Evolutionary conservation across 2,113 vertebrate genomes (phyloP).

Genomic region (Oreochromis spilurus): DNA sequence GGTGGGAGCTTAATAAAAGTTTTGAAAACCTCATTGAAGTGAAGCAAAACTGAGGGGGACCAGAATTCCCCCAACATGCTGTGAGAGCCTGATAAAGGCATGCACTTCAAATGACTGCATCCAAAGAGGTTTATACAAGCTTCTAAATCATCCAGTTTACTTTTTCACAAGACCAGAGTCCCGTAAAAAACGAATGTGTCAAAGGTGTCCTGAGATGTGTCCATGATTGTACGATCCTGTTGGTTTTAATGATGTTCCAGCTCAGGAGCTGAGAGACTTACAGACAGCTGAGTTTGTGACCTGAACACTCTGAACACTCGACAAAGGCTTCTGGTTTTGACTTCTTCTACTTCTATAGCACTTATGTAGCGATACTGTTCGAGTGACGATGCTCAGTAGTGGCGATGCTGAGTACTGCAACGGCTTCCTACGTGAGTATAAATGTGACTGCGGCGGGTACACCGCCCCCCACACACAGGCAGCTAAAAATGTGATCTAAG

Average conservation of each 20-base stretch:
- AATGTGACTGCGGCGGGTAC: neutral
- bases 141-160: neutral
- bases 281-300: neutral
- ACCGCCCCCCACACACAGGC: neutral
- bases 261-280: neutral
- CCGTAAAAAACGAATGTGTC: neutral
- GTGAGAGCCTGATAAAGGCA: neutral
- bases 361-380: neutral
- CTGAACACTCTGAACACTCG: neutral
- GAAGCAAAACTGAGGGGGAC: neutral
- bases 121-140: neutral
- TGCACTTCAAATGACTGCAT: neutral
- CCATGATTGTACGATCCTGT: neutral
- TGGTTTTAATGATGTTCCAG: neutral
- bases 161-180: neutral
- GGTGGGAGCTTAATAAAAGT: neutral
- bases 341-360: neutral
- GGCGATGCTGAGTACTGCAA: neutral
- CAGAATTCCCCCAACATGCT: neutral
- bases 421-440: neutral
- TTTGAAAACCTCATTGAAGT: neutral
- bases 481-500: neutral
- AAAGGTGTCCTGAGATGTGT: neutral
- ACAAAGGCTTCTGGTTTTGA: neutral
- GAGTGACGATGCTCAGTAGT: neutral